These are phyloP conservation scores for Anolis apletophallus DNA, from an alignment of 2,797 vertebrate species.

Conservation along the genomic window DNA sequence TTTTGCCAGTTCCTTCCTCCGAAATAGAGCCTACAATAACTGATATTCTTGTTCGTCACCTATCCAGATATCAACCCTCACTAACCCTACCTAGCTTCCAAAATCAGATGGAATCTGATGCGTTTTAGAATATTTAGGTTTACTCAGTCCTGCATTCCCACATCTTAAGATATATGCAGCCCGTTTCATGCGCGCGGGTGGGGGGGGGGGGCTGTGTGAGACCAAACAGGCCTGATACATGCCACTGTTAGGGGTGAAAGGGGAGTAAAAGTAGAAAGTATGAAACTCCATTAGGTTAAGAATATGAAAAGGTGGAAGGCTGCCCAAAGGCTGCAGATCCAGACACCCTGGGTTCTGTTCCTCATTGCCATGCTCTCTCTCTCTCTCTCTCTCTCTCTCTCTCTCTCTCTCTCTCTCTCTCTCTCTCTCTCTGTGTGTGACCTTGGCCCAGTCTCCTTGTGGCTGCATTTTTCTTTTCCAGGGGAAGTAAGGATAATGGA, in stretches of 20 bases:
- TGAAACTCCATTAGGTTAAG: background rate
- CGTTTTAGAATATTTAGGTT: background rate
- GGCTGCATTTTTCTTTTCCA: background rate
- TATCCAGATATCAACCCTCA: too few species aligned
- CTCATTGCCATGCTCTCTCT: background rate
- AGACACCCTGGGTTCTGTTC: background rate
- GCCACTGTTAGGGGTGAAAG: background rate
- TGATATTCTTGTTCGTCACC: too few species aligned
- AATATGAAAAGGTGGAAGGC: too few species aligned
- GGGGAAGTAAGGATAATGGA: conserved; percentile 6
- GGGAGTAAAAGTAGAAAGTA: background rate
- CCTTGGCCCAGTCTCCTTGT: background rate
- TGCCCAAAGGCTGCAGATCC: background rate
- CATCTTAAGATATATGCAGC: too few species aligned
- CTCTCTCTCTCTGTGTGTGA: background rate
- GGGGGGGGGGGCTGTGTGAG: background rate
- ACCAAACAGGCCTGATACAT: too few species aligned
- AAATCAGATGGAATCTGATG: background rate
- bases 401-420: background rate
- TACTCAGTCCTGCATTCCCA: background rate
- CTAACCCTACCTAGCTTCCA: too few species aligned
- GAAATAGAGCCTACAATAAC: too few species aligned
- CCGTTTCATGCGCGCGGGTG: too few species aligned
- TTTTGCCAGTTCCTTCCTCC: background rate
- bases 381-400: background rate